Base-by-base conservation (phyloP, 2,797 vertebrate species). In the Naso thynnoides region DNA sequence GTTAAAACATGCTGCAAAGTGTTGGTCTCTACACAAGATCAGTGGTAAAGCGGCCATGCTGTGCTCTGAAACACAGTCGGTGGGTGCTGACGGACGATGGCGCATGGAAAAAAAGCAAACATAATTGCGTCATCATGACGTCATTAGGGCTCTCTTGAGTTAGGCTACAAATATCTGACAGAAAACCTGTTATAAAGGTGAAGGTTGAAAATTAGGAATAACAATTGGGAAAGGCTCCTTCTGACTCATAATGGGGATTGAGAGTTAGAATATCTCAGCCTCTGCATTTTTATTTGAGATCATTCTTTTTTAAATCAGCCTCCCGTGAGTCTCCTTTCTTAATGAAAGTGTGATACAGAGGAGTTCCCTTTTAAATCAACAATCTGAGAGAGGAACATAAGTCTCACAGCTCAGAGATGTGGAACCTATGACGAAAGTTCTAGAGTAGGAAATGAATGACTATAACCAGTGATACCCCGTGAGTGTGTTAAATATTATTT, bases 401-500 rank as follows among this genome's bases (percentile, higher is more conserved):
- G 9, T 57, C 23, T 33, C 49, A 24, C 41, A 24, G n/a, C 41
- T 58, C 29, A 27, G 26, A n/a, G 29, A 59, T 14, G 9, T 36
- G 39, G 42, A 78, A 57, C 38, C 31, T 39, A 14, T 24, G 60
- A 58, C 14, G 1, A 24, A 55, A 23, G 23, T 39, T 38, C 55
- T n/a, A 2, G 4, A 45, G n/a, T 24, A n/a, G 31, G 21, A 27
- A 26, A 5, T 18, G 23, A 6, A 39, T 54, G 45, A 18, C 42
- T 54, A 26, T 29, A 57, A 62, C 38, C 39, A 13, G n/a, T 13
- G 31, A 57, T 42, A 73, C 54, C 47, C 44, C 60, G 63, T 5
- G 1, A 70, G 21, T 19, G 19, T 59, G 52, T 33, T 64, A 23
- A 13, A 70, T 10, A 54, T 38, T 27, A 57, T 63, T 38, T 78